Evolutionary conservation across 2,888 invertebrate genomes (phyloP).

Genomic region (Lasioglossum malachurum): DNA sequence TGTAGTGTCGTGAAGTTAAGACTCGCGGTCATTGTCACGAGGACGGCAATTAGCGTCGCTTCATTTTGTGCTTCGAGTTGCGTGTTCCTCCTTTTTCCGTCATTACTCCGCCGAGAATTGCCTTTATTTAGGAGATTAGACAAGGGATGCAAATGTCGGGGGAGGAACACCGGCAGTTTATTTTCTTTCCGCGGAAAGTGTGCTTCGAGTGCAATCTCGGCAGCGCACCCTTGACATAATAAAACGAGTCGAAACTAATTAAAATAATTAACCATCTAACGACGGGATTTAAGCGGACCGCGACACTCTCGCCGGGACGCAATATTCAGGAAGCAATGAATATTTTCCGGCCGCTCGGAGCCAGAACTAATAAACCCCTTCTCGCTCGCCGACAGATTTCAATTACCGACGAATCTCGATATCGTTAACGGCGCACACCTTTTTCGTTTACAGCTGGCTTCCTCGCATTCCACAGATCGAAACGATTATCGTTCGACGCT

Average conservation of each 20-base stretch:
- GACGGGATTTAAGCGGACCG: not conserved
- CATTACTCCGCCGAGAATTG: not conserved
- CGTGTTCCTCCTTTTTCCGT: not conserved
- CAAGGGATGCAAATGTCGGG: not conserved
- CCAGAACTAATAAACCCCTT: not conserved
- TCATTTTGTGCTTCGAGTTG: not conserved
- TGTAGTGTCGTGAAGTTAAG: not conserved
- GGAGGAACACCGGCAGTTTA: slow-evolving; percentile 3
- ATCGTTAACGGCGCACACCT: not conserved
- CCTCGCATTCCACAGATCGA: not conserved
- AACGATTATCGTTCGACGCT: not conserved
- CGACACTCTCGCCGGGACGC: not conserved
- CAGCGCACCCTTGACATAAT: slow-evolving; percentile 25
- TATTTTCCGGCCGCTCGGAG: not conserved
- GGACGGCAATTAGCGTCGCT: not conserved
- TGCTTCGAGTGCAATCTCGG: slow-evolving; percentile 26
- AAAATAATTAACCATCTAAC: slow-evolving; percentile 36
- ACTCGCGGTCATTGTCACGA: not conserved
- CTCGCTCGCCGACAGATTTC: not conserved
- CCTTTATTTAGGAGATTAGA: slow-evolving; percentile 1
- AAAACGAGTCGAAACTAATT: slow-evolving; percentile 42
- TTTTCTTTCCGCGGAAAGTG: not conserved
- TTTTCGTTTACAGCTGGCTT: not conserved
- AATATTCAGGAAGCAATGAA: not conserved
- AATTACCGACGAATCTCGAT: not conserved